Base-by-base conservation (phyloP, 2,888 invertebrate genomes). In the Perithous albicinctus region DNA sequence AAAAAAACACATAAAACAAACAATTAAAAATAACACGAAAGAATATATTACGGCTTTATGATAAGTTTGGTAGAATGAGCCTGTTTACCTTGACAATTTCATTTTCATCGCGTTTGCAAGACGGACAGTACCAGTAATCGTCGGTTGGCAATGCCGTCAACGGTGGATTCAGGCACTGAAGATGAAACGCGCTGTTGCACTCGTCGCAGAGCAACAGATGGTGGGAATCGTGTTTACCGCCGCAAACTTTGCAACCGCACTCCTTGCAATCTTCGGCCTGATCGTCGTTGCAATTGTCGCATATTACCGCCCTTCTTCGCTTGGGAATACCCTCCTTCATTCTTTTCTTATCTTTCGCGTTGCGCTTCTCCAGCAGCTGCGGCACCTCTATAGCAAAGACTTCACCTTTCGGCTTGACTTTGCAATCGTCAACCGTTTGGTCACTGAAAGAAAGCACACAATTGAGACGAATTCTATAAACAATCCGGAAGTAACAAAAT, bases 171-270 rank as follows among this genome's bases (percentile, higher is more conserved):
- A 97, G 93, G 90, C 97, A 97, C 67, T 92, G 93, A 88, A 96
- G 94, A 90, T 97, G 97, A 91, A 94, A 97, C 0, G 96, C 96
- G 56, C 93, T 92, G 89, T 97, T 95, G 90, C 97, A 97, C 89
- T 97, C 97, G 88, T 97, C 97, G 89, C 97, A 97, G 46, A 97
- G 92, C 8, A 97, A 93, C 88, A 96, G 96, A 93, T 95, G 94
- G 54, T 96, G 95, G 10, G 96, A 96, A 73, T 95, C 94, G 75
- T 96, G 94, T 92, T 97, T 97, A 0, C 95, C 95, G 3, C 94
- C 94, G 91, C 97, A 97, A n/a, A 95, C 89, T 87, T 93, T 93
- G 88, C 97, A 97, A 1, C 96, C 96, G 89, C 97, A 97, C 32
- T 95, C 94, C 88, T 94, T 95, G 89, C 97, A 97, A 43, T 94